phyloP scores from a whole-genome alignment of 2,797 vertebrate species.

The Amniataba percoides region DNA sequence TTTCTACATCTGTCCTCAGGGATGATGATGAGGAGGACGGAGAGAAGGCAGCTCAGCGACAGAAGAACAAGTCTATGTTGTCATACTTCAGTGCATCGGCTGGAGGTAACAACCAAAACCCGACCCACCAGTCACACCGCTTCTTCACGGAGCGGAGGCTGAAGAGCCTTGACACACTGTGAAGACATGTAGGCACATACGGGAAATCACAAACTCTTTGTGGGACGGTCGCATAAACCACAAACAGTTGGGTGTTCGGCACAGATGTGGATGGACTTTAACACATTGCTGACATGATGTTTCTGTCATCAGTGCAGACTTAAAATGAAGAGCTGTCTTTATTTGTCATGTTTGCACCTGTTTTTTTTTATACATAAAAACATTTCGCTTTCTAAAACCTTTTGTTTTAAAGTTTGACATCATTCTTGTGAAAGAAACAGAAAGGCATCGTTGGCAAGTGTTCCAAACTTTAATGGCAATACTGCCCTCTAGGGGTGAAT shows the following conservation, averaged over 20 bases:
- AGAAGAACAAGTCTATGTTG: conserved; percentile 81
- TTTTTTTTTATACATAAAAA: conserved; percentile 44
- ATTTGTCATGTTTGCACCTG: conserved; percentile 19
- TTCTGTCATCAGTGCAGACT: background rate
- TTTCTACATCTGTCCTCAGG: conserved; percentile 66
- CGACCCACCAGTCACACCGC: conserved; percentile 64
- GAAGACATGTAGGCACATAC: conserved; percentile 35
- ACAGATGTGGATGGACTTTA: conserved; percentile 13
- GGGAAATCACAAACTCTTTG: background rate
- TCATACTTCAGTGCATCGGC: conserved; percentile 82
- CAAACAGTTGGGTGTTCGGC: background rate
- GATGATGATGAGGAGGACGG: conserved; percentile 84
- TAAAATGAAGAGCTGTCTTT: background rate
- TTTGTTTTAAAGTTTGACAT: conserved; percentile 8
- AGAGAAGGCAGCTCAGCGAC: conserved; percentile 75
- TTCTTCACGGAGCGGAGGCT: conserved; percentile 79
- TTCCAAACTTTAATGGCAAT: conserved; percentile 35
- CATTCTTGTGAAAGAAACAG: background rate
- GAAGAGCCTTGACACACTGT: conserved; percentile 71
- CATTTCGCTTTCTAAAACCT: background rate
- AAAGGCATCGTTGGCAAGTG: background rate
- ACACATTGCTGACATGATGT: background rate
- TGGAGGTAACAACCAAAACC: conserved; percentile 40
- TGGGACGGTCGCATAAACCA: background rate
- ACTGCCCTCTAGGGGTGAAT: conserved; percentile 53